phyloP scores from a whole-genome alignment of 2,113 vertebrate genomes.

The Phyllostomus discolor region DNA sequence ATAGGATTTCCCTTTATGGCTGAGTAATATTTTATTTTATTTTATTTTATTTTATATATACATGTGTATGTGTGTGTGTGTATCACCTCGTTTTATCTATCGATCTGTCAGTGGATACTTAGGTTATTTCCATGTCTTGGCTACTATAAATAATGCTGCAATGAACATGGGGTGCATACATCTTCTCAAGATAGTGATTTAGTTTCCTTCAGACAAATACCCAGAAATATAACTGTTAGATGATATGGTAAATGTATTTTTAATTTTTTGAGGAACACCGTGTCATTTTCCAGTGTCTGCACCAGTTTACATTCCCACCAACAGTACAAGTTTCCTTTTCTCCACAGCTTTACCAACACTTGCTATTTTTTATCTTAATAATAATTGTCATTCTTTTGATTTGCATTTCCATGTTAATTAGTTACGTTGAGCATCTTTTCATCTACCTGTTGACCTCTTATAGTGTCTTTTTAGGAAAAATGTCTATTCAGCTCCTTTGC shows the following conservation, averaged over 20 bases:
- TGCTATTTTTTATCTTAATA: neutral
- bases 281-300: no score
- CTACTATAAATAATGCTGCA: neutral
- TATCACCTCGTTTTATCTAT: neutral
- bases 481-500: neutral
- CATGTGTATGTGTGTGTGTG: no score
- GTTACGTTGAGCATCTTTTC: neutral
- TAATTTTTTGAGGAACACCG: no score
- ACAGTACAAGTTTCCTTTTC: neutral
- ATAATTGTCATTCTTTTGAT: neutral
- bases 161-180: neutral
- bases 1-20: no score
- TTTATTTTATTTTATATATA: no score
- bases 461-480: neutral
- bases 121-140: neutral
- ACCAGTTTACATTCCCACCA: no score
- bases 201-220: neutral
- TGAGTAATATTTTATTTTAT: no score
- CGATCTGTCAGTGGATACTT: neutral
- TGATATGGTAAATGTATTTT: no score
- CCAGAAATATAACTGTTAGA: neutral
- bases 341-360: neutral
- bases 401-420: neutral
- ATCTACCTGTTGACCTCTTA: neutral
- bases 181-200: neutral